Percentiles rank a stretch among this genome's conserved stretches.
Conservation (phyloP, 1,140 invertebrate genomes). For the Drosophila burlai region DNA sequence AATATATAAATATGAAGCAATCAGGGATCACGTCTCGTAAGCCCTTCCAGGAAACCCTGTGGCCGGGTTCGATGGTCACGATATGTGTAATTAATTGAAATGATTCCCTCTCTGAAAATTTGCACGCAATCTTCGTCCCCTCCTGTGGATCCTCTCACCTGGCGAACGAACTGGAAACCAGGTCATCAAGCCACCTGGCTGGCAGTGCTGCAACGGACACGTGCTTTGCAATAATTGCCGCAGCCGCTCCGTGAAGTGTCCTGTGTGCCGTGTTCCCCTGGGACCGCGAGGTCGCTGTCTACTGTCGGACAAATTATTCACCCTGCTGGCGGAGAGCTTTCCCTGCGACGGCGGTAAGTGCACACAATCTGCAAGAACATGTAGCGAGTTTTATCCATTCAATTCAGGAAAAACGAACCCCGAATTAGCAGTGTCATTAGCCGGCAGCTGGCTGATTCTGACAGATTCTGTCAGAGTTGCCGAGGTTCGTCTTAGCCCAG, state of each 20-base stretch:
- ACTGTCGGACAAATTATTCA: slow-evolving; percentile 85
- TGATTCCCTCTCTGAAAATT: slow-evolving; percentile 34
- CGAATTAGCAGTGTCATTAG: slow-evolving; percentile 71
- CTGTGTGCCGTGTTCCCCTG: slow-evolving; percentile 84
- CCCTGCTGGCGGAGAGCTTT: slow-evolving; percentile 85
- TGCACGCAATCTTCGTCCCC: slow-evolving; percentile 9
- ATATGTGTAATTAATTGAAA: slow-evolving; percentile 39
- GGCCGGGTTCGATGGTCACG: not conserved
- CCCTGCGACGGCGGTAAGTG: slow-evolving; percentile 83
- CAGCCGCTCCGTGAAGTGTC: slow-evolving; percentile 84
- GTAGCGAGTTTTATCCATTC: slow-evolving; percentile 26
- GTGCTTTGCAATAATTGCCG: slow-evolving; percentile 85
- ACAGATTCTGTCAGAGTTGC: not conserved
- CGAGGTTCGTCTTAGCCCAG: not conserved
- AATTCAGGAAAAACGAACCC: slow-evolving; percentile 45
- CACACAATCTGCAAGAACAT: slow-evolving; percentile 9
- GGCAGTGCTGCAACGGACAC: slow-evolving; percentile 86
- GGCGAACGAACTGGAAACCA: slow-evolving; percentile 45
- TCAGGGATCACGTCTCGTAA: slow-evolving; percentile 4
- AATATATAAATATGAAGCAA: slow-evolving; percentile 26
- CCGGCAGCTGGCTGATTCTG: slow-evolving; percentile 3
- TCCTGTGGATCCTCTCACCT: slow-evolving; percentile 1
- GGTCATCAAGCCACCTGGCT: slow-evolving; percentile 85
- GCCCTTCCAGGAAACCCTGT: not conserved
- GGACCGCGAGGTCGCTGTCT: slow-evolving; percentile 85